Evolutionary conservation across 2,888 invertebrate species (phyloP), one percentile per base, ranked within the genome.

Genomic region (Sesia apiformis): DNA sequence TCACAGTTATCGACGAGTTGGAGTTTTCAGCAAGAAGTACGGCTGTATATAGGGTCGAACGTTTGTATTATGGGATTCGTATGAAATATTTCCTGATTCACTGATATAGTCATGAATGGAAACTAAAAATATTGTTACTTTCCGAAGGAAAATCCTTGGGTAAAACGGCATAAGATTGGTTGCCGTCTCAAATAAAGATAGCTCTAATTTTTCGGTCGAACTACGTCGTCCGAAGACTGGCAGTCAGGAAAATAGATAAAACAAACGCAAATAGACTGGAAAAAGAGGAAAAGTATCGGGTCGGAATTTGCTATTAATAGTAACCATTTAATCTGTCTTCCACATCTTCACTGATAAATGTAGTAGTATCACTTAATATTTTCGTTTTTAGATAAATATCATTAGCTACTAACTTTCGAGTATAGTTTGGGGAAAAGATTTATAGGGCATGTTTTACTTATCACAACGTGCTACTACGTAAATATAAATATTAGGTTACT

Each of bases 171-270:
- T 71, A 63, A 73, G 74, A 74, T 76, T 66, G 72, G 64, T 5
- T 8, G 39, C 39, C 50, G 39, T 39, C 64, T 70, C 61, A 63
- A 75, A 81, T 78, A 74, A 77, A 84, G 79, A 81, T 83, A 78
- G 83, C 83, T 83, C 81, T 79, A 83, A 85, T 85, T 84, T 84
- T 77, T 75, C 83, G 84, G 75, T 82, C 70, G 82, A 81, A 75
- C 76, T 74, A 76, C 72, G 61, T 60, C 66, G 68, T 66, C 62
- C 64, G 67, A 71, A 73, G 71, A 76, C 74, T 70, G 65, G 70
- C 72, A 66, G 70, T 69, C 70, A 67, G 69, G 66, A 73, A 76
- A 81, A 81, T 75, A 77, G 78, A 79, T 78, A 78, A 78, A 79
- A 69, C 65, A 65, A 74, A 75, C 67, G 74, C 69, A 78, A 81